Evolutionary conservation across 2,888 invertebrate genomes (phyloP).

Genomic region (Cantharis nigra): DNA sequence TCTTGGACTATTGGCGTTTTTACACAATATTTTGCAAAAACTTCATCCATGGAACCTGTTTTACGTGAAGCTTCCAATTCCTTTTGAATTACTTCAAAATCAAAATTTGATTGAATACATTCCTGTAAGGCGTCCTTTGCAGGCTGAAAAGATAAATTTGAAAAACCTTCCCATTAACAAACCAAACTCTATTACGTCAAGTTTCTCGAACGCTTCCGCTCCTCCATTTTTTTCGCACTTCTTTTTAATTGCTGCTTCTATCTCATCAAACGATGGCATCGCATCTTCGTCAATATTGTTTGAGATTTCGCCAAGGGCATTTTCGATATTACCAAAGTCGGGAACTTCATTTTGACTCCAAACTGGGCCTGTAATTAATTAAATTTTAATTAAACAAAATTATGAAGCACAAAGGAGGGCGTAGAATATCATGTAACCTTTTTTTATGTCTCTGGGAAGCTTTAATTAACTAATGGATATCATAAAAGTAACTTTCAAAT

Average conservation of each 20-base stretch:
- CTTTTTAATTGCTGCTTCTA: background rate
- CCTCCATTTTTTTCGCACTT: background rate
- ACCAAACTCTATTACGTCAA: background rate
- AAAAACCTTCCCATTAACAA: background rate
- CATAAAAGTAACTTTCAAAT: no score
- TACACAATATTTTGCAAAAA: conserved; percentile 66
- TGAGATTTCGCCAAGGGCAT: background rate
- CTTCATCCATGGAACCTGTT: conserved; percentile 57
- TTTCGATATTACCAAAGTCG: background rate
- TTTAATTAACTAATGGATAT: no score
- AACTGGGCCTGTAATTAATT: background rate
- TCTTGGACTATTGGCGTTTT: conserved; percentile 63
- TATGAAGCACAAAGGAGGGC: no score
- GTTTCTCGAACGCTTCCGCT: background rate
- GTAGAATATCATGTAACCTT: background rate
- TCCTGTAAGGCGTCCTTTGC: conserved; percentile 55
- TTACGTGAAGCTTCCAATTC: conserved; percentile 75
- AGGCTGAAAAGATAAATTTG: conserved; percentile 48
- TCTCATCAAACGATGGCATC: background rate
- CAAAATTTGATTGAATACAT: conserved; percentile 65
- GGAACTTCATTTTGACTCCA: background rate
- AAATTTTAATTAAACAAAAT: background rate
- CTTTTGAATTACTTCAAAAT: conserved; percentile 61
- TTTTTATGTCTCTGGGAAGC: no score
- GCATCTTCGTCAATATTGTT: background rate